Evolutionary conservation across 2,888 invertebrate genomes (phyloP), one percentile per base, ranked within the genome.

Genomic region (Junonia oenone): DNA sequence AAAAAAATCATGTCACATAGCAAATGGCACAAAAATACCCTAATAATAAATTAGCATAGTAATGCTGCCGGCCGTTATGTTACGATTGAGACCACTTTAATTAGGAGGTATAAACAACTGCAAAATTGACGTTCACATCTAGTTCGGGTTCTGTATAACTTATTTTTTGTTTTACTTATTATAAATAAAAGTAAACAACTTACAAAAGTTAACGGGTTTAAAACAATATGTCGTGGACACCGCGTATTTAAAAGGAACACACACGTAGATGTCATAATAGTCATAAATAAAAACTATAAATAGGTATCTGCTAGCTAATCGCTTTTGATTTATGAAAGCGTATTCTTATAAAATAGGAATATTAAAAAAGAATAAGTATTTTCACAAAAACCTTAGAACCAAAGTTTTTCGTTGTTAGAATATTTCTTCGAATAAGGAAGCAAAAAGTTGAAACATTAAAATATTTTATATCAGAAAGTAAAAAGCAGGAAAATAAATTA

Each of bases 41-140:
- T 79, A 83, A 86, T 83, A 86, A 88, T 87, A 84, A 86, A 90
- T 89, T 89, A 81, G 83, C 88, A 88, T 88, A 88, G 81, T 86
- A 85, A 87, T 86, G 82, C 78, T 76, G 74, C 74, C 65, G 65
- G 79, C 89, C 88, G 89, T 88, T 88, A 89, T 81, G 70, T 79
- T 76, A 72, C 81, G 83, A 85, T 86, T 82, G 84, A 80, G 82
- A 74, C 73, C 84, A 76, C 69, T 75, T 83, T 86, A 83, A 85
- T 88, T 85, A 86, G 79, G 5, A 43, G 43, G 43, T 80, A 72
- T 76, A 80, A 81, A 81, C 75, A 83, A 76, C 68, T 67, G 58
- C 52, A 49, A 29, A 40, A 11, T 29, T 46, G 51, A 47, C 14
- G 9, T 22, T 5, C 29, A 26, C 31, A 40, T 19, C 5, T 35